A percentile compares a stretch with the other conserved stretches of the same genome.
phyloP scores from a whole-genome alignment of 2,888 invertebrate genomes.

The Cheilosia scutellata region DNA sequence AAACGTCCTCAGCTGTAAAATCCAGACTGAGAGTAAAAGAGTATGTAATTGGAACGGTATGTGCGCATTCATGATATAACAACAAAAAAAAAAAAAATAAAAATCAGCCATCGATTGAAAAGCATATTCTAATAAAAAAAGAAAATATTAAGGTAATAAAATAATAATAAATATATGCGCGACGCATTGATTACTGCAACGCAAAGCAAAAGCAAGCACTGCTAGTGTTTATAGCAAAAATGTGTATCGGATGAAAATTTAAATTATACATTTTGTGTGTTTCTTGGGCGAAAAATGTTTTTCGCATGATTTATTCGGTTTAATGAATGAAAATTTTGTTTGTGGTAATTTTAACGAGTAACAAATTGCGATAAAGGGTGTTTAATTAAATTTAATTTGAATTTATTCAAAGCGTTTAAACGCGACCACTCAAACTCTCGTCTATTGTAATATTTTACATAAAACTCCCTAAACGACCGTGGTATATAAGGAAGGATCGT shows the following conservation, averaged over 20 bases:
- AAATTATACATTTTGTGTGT: slow-evolving; percentile 25
- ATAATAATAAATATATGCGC: slow-evolving; percentile 23
- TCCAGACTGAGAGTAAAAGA: slow-evolving; percentile 28
- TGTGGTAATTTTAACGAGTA: slow-evolving; percentile 50
- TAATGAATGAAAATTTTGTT: slow-evolving; percentile 52
- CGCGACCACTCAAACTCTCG: not conserved
- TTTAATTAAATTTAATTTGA: slow-evolving; percentile 60
- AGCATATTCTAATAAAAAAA: slow-evolving; percentile 14
- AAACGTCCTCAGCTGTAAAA: slow-evolving; percentile 57
- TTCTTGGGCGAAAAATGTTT: slow-evolving; percentile 5
- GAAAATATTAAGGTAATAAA: slow-evolving; percentile 30
- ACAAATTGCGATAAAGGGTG: slow-evolving; percentile 44
- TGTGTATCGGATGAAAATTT: slow-evolving; percentile 14
- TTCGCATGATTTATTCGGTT: slow-evolving; percentile 53
- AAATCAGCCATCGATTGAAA: slow-evolving; percentile 22
- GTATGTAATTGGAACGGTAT: slow-evolving; percentile 55
- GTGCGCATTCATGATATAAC: slow-evolving; percentile 15
- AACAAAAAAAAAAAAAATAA: slow-evolving; percentile 12
- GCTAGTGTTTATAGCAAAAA: not conserved
- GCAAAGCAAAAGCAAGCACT: not conserved
- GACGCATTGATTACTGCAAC: slow-evolving; percentile 27
- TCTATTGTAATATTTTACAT: slow-evolving; percentile 26
- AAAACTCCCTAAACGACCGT: slow-evolving; percentile 18
- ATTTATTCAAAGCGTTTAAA: slow-evolving; percentile 40
- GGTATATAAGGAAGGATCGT: not conserved